Percentiles rank a stretch among this genome's conserved stretches.
phyloP scores from a whole-genome alignment of 2,113 vertebrate genomes.

The Notiomystis cincta region DNA sequence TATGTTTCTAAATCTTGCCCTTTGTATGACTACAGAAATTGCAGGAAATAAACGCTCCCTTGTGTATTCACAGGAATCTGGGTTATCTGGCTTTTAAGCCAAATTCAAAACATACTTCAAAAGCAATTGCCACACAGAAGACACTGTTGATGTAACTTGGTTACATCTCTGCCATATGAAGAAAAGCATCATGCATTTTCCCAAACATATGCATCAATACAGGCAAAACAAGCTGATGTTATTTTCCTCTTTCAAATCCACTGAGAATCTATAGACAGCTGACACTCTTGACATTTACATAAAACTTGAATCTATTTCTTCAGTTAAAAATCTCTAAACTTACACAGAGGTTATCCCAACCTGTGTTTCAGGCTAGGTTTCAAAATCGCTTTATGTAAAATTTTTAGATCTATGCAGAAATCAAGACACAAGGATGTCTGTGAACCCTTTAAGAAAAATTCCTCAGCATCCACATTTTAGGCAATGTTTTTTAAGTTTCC shows the following conservation, averaged over 20 bases:
- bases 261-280: neutral
- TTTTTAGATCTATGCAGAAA: neutral
- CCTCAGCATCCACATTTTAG: neutral
- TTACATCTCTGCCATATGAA: neutral
- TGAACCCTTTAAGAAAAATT: neutral
- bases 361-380: neutral
- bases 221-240: neutral
- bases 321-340: neutral
- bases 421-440: neutral
- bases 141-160: neutral
- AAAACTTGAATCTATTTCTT: neutral
- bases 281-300: neutral
- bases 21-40: conserved; percentile 32
- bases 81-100: neutral
- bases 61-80: neutral
- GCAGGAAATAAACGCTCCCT: conserved; percentile 7
- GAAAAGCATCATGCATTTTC: neutral
- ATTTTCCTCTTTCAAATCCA: neutral
- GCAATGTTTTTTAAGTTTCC: neutral
- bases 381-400: neutral
- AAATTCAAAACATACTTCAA: conserved; percentile 20
- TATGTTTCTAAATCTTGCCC: conserved; percentile 5
- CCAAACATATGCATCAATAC: neutral
- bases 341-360: neutral
- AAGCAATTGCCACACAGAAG: neutral